Conservation (phyloP, 2,888 invertebrate genomes). For the Chromoteleia sp. region DNA sequence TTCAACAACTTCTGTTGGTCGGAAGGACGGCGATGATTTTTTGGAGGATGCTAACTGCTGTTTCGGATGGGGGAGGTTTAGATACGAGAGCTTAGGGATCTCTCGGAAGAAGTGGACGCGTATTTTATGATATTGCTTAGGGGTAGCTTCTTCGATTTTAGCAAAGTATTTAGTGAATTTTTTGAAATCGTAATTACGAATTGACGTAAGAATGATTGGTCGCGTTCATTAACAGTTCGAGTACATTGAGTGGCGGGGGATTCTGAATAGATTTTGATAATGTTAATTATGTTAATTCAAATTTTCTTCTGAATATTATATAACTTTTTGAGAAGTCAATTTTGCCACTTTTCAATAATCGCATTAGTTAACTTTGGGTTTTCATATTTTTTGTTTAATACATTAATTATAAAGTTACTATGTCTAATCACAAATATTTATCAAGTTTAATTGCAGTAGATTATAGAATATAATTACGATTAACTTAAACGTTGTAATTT, state of each 20-base stretch:
- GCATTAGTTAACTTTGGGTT: no score
- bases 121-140: conserved; percentile 9
- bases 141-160: neutral
- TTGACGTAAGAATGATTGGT: conserved; percentile 1
- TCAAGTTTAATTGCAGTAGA: no score
- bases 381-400: no score
- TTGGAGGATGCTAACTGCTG: neutral
- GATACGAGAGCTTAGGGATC: conserved; percentile 1
- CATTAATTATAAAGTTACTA: no score
- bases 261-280: neutral
- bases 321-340: no score
- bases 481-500: no score
- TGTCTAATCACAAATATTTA: no score
- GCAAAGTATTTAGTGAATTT: neutral
- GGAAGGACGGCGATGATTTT: conserved; percentile 8
- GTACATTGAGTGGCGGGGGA: neutral
- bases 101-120: neutral
- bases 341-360: no score
- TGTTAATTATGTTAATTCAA: no score
- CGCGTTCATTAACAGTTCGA: neutral
- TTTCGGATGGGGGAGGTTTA: neutral
- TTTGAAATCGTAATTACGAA: conserved; percentile 1
- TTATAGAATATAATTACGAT: no score
- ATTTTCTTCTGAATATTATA: no score
- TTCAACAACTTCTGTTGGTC: conserved; percentile 25